These are phyloP conservation scores for Corythornis madagascariensis DNA, from an alignment of 2,113 vertebrate species.

Conservation along the genomic window DNA sequence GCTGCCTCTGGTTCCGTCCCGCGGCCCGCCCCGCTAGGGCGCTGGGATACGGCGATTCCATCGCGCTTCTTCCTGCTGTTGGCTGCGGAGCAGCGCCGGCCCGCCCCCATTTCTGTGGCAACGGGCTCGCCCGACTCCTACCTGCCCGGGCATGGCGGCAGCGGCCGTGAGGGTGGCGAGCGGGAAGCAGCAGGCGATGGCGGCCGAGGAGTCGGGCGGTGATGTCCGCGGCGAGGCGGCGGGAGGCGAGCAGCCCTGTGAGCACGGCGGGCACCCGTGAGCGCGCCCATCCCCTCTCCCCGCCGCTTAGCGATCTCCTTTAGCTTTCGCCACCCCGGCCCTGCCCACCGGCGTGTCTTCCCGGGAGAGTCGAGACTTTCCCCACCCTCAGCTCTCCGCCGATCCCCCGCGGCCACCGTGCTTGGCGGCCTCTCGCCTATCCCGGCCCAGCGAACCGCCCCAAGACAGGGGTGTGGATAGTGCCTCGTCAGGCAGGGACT, in stretches of 20 bases:
- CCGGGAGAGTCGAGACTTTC: background rate
- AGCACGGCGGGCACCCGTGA: background rate
- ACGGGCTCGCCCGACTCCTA: background rate
- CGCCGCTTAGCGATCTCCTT: no score
- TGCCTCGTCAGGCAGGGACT: background rate
- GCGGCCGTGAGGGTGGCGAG: background rate
- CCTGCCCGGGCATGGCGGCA: background rate
- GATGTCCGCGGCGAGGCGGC: background rate
- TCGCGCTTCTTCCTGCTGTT: no score
- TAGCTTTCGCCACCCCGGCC: background rate
- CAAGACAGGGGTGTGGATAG: fast-evolving
- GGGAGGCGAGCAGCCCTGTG: background rate
- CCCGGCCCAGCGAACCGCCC: fast-evolving
- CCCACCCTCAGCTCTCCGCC: background rate
- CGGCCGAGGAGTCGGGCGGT: background rate
- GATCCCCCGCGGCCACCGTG: background rate
- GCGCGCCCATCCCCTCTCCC: no score
- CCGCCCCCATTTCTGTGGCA: background rate
- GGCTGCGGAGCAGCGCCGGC: no score
- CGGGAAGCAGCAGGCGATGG: background rate
- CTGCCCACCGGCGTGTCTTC: no score
- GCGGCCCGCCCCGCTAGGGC: background rate
- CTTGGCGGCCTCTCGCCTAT: no score
- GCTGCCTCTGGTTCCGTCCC: background rate
- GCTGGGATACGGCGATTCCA: background rate